Evolutionary conservation across 2,797 vertebrate species (phyloP).

Genomic region (Chelon auratus): DNA sequence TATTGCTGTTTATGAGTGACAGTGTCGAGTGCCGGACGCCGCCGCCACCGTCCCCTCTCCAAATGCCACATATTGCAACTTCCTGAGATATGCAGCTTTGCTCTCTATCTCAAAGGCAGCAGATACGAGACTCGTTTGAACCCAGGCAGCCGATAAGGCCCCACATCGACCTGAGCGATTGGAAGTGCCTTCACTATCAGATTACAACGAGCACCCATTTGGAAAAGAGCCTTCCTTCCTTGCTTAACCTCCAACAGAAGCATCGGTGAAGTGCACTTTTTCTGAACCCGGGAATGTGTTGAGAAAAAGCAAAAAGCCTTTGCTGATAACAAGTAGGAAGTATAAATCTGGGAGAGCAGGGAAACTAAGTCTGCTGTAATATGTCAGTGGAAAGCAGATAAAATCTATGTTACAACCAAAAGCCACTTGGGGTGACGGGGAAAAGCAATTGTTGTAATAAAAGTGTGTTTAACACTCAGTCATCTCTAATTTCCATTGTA

Average conservation of each 20-base stretch:
- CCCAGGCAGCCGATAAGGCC: slow-evolving; percentile 63
- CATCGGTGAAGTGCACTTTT: slow-evolving; percentile 51
- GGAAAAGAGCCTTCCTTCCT: slow-evolving; percentile 51
- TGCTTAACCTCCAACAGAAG: slow-evolving; percentile 56
- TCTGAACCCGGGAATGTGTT: slow-evolving; percentile 15
- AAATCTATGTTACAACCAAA: slow-evolving; percentile 59
- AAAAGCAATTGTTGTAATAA: slow-evolving; percentile 71
- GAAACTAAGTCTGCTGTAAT: slow-evolving; percentile 51
- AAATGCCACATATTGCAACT: slow-evolving; percentile 53
- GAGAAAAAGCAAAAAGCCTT: slow-evolving; percentile 22
- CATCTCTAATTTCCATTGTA: slow-evolving; percentile 65
- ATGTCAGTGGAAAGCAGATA: slow-evolving; percentile 61
- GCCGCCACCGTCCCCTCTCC: slow-evolving; percentile 14
- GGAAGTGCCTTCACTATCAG: slow-evolving; percentile 65
- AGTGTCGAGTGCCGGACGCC: slow-evolving; percentile 33
- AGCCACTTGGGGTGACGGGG: slow-evolving; percentile 55
- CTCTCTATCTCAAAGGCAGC: slow-evolving; percentile 70
- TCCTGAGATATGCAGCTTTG: slow-evolving; percentile 49
- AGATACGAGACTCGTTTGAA: slow-evolving; percentile 66
- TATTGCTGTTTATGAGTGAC: slow-evolving; percentile 48
- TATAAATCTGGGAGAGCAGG: slow-evolving; percentile 35
- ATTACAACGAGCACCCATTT: slow-evolving; percentile 68
- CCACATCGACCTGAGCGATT: slow-evolving; percentile 61
- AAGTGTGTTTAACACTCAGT: slow-evolving; percentile 65
- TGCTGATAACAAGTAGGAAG: slow-evolving; percentile 65